Percentiles rank a stretch among this genome's conserved stretches.
phyloP scores from a whole-genome alignment of 2,113 vertebrate genomes.

The Lethenteron reissneri region DNA sequence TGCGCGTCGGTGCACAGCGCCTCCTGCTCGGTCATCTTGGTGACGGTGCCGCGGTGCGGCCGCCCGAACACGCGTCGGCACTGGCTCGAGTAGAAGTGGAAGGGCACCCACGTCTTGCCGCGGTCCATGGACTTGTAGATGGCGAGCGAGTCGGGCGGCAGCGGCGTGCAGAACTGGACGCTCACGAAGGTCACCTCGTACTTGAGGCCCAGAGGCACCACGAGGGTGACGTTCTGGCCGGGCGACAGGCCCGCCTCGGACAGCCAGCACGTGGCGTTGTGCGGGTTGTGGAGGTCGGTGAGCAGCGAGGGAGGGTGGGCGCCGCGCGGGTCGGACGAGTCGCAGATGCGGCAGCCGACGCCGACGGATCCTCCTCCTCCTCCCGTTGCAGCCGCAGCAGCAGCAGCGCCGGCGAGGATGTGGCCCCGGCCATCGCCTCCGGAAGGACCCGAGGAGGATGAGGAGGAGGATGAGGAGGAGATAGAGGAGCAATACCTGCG shows the following conservation, averaged over 20 bases:
- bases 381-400: too few relatives aligned
- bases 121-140: conserved; percentile 98
- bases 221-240: conserved; percentile 75
- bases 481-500: too few relatives aligned
- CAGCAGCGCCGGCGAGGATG: too few relatives aligned
- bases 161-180: conserved; percentile 83
- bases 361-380: too few relatives aligned
- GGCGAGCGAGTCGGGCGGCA: conserved; percentile 78
- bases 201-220: conserved; percentile 70
- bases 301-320: conserved; percentile 61
- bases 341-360: conserved; percentile 27
- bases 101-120: conserved; percentile 82
- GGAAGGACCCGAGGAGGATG: too few relatives aligned
- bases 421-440: too few relatives aligned
- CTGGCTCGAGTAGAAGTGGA: conserved; percentile 89
- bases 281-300: conserved; percentile 93
- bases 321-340: conserved; percentile 61
- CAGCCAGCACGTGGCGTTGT: conserved; percentile 97
- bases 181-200: conserved; percentile 97
- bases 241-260: conserved; percentile 73
- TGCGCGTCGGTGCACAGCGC: conserved; percentile 90
- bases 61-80: conserved; percentile 84
- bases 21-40: conserved; percentile 97
- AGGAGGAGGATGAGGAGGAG: too few relatives aligned
- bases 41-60: conserved; percentile 60